Evolutionary conservation across 2,888 invertebrate species (phyloP).

Genomic region (Nomada goodeniana): DNA sequence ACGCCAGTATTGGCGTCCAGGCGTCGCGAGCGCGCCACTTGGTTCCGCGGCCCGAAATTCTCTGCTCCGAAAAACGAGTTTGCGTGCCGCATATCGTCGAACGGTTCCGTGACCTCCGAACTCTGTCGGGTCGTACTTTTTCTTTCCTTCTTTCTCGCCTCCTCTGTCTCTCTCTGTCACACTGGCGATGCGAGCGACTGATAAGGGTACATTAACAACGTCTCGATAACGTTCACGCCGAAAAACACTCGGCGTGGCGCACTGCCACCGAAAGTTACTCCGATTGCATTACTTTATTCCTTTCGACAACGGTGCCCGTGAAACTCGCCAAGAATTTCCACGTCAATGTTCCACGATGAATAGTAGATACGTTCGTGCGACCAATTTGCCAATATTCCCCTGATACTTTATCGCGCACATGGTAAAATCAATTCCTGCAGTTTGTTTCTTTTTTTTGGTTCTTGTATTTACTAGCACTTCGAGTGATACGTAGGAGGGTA

Average conservation of each 20-base stretch:
- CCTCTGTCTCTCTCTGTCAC: slow-evolving; percentile 37
- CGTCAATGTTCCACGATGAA: slow-evolving; percentile 6
- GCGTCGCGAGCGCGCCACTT: slow-evolving; percentile 34
- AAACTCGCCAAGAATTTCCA: slow-evolving; percentile 4
- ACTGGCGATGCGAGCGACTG: slow-evolving; percentile 51
- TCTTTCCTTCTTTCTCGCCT: neutral
- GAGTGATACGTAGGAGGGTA: neutral
- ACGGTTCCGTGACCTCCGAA: slow-evolving; percentile 62
- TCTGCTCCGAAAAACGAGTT: slow-evolving; percentile 46
- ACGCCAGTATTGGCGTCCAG: slow-evolving; percentile 29
- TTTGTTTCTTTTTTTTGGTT: neutral
- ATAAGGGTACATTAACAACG: slow-evolving; percentile 57
- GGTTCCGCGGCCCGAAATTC: slow-evolving; percentile 50
- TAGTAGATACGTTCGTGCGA: slow-evolving; percentile 3
- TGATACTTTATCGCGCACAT: slow-evolving; percentile 4
- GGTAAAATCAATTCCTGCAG: slow-evolving; percentile 2
- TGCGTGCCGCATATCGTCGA: slow-evolving; percentile 63
- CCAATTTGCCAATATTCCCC: neutral
- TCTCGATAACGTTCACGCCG: slow-evolving; percentile 52
- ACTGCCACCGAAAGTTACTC: slow-evolving; percentile 19
- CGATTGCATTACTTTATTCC: slow-evolving; percentile 30
- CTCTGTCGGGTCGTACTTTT: slow-evolving; percentile 36
- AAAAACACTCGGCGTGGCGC: slow-evolving; percentile 53
- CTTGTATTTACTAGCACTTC: neutral
- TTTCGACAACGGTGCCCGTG: neutral